These are phyloP conservation scores for Lordiphosa collinella DNA, from an alignment of 1,140 invertebrate species.

Conservation along the genomic window DNA sequence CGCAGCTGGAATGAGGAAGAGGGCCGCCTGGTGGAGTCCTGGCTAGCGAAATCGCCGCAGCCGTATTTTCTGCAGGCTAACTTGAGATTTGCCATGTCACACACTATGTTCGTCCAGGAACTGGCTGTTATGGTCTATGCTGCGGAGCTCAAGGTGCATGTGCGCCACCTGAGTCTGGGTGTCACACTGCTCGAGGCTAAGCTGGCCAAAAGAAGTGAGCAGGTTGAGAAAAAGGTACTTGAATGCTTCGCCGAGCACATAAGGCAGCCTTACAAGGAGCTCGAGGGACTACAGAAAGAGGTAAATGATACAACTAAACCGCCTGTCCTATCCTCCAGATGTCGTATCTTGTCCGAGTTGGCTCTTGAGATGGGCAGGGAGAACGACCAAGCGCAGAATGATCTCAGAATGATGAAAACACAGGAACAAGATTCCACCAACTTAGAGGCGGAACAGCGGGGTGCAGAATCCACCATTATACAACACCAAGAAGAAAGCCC, in stretches of 20 bases:
- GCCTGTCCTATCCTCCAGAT: neutral
- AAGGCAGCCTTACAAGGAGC: neutral
- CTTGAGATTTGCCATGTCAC: slow-evolving; percentile 14
- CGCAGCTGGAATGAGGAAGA: slow-evolving; percentile 13
- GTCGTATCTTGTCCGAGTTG: slow-evolving; percentile 7
- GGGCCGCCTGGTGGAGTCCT: neutral
- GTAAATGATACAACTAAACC: too few relatives aligned
- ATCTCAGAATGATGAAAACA: too few relatives aligned
- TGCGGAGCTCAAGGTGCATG: slow-evolving; percentile 12
- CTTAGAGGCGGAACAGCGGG: too few relatives aligned
- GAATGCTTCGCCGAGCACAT: slow-evolving; percentile 8
- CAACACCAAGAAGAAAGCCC: neutral
- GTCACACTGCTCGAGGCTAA: neutral
- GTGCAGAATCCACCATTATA: too few relatives aligned
- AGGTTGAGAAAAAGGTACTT: slow-evolving; percentile 1
- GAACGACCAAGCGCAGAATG: neutral
- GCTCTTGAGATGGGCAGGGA: slow-evolving; percentile 10
- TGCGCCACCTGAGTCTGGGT: slow-evolving; percentile 9
- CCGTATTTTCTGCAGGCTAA: slow-evolving; percentile 26
- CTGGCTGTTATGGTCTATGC: slow-evolving; percentile 22
- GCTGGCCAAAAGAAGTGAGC: slow-evolving; percentile 18
- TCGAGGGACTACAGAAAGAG: neutral
- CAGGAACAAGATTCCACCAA: too few relatives aligned
- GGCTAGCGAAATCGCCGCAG: slow-evolving; percentile 15
- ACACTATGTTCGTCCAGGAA: slow-evolving; percentile 32